Evolutionary conservation across 2,888 invertebrate species (phyloP).

Genomic region (Congeria kusceri): DNA sequence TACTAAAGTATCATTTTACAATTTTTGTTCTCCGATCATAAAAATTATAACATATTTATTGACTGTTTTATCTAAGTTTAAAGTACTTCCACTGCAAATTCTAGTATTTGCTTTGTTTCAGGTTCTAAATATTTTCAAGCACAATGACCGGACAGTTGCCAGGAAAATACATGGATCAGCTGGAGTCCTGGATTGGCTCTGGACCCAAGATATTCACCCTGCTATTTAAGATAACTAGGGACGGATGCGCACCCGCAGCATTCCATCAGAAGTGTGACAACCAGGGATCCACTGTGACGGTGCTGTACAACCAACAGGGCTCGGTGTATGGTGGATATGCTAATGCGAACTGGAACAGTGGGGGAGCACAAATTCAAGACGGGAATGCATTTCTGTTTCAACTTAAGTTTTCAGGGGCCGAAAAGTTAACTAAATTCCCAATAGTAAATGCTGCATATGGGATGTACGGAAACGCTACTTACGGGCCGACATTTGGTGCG

Average conservation of each 20-base stretch:
- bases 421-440: slow-evolving; percentile 21
- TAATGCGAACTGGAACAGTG: slow-evolving; percentile 39
- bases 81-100: no score
- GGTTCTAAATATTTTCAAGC: no score
- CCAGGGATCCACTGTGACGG: slow-evolving; percentile 60
- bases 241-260: slow-evolving; percentile 46
- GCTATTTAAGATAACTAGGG: slow-evolving; percentile 55
- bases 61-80: no score
- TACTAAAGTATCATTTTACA: no score
- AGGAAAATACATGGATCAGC: slow-evolving; percentile 41
- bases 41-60: no score
- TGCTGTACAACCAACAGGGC: slow-evolving; percentile 59
- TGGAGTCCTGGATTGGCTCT: slow-evolving; percentile 58
- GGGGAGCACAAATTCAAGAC: background rate
- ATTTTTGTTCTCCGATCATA: no score
- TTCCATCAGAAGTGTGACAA: slow-evolving; percentile 66
- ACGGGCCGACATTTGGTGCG: slow-evolving; percentile 52
- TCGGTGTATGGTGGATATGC: slow-evolving; percentile 65
- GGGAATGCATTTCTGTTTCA: slow-evolving; percentile 49
- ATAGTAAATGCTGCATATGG: background rate
- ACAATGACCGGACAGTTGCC: slow-evolving; percentile 11
- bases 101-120: no score
- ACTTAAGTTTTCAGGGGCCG: slow-evolving; percentile 32
- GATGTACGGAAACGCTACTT: background rate
- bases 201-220: slow-evolving; percentile 49